Evolutionary conservation across 1,140 invertebrate genomes (phyloP), one percentile per base, ranked within the genome.

Genomic region (Penaeus vannamei): DNA sequence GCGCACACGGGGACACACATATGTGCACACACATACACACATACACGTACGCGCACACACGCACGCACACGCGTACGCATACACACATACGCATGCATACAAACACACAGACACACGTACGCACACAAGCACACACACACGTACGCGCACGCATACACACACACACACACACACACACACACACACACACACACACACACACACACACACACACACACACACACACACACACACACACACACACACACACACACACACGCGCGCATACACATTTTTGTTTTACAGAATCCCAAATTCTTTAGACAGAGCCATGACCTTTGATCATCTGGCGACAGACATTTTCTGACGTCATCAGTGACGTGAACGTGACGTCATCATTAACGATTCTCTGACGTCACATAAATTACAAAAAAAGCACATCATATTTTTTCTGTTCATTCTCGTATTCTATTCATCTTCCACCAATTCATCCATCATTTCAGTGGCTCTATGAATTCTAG

Each of bases 111-210:
- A 29, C 59, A 36, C 59, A 64, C 22, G 7, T 62, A 61, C 59
- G 20, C 61, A 29, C 59, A 53, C 29, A 81, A 3, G 20, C 22
- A 81, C 23, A 53, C 19, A 81, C 7, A 81, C 29, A 81, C 19
- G 3, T 46, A 81, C 17, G n/a, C 29, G 53, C 29, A n/a, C 29
- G 53, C 29, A 53, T 46, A 53, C 8, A n/a, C 29, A 81, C 29
- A 84, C 60, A 66, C 29, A 84, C 29, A 84, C 23, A 66, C 19
- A 84, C 29, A 66, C 19, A 84, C 29, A 84, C 10, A 84, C 19
- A 66, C 29, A 84, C 60, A 84, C 60, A 84, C 60, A 84, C 60
- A 84, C 26, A 84, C 60, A 84, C 60, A 84, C 29, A 84, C 60
- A 84, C 60, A 84, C 29, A 64, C 82, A 84, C 29, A 84, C 3